Base-by-base conservation (phyloP, 1,140 invertebrate genomes). In the Drosophila funebris region DNA sequence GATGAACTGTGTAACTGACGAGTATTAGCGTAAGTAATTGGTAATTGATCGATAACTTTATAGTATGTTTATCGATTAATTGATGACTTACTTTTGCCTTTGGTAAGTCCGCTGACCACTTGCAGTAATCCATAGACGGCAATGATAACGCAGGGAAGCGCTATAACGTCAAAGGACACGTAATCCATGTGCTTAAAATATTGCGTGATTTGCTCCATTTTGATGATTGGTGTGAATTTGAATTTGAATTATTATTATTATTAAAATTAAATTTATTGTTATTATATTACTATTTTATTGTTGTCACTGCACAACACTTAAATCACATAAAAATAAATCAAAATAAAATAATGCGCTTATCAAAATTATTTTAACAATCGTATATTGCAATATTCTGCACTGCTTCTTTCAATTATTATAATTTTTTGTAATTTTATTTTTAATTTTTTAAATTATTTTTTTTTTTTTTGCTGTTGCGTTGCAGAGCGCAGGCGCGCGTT, bases 121-220 rank as follows among this genome's bases (percentile, higher is more conserved):
- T 87, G 82, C 8, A 88, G 63, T 39, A 87, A 82, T 63, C 83
- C 83, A 8, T 82, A 87, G 63, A 87, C 29, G 56, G 67, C 78
- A n/a, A 87, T 88, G 7, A 88, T 69, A 44, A 87, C 56, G 64
- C 82, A 88, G 46, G 82, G 83, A 24, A 87, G 44, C 3, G 82
- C 83, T 58, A 88, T 70, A n/a, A 87, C 78, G 46, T 75, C 63
- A n/a, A 87, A 87, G 83, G 82, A 87, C 78, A 85, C 78, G 75
- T 85, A 85, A 87, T 85, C 81, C 82, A 82, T 78, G 54, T 87
- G 74, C 41, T 77, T 83, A 41, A 87, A 66, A 39, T 85, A 85
- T 41, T 82, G 76, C n/a, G 52, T 73, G 39, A 87, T 82, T 75
- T 88, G 83, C 75, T 87, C 82, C 82, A 87, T 87, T 66, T 68